A percentile compares a stretch with the other conserved stretches of the same genome.
Conservation (phyloP, 2,113 vertebrate genomes). For the Rhynchomys soricoides region DNA sequence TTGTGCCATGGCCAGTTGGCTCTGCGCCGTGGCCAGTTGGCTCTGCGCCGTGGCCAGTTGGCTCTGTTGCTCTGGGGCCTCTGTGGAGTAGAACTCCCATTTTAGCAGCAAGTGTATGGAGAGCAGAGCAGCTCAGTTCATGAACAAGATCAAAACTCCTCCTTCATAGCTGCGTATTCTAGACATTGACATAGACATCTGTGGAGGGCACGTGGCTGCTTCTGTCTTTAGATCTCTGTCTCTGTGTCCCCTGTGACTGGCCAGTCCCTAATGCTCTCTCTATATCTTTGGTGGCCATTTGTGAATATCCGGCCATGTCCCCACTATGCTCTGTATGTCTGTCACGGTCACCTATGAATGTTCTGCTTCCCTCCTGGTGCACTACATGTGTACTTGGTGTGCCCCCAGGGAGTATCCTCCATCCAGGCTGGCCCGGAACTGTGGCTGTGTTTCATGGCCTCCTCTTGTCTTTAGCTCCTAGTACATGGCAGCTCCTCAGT, state of each 20-base stretch:
- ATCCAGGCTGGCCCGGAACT: no score
- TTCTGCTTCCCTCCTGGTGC: background rate
- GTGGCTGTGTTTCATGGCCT: background rate
- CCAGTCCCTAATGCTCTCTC: background rate
- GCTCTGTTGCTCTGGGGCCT: background rate
- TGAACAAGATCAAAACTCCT: background rate
- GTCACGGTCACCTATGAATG: background rate
- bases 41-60: background rate
- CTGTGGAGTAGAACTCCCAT: background rate
- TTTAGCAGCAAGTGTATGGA: no score
- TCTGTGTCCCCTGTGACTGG: background rate
- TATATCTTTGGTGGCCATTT: no score
- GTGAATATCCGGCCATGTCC: background rate
- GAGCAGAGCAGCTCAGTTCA: no score
- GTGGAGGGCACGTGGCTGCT: background rate
- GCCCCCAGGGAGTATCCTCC: fast-evolving
- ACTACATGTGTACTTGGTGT: background rate
- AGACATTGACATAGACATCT: background rate
- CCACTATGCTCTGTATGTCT: background rate
- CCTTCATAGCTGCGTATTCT: background rate
- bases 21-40: background rate
- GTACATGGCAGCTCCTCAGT: background rate
- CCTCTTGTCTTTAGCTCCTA: background rate
- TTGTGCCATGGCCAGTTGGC: background rate
- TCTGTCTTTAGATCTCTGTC: background rate